phyloP scores from a whole-genome alignment of 2,888 invertebrate genomes.

The Ferdinandea cuprea region DNA sequence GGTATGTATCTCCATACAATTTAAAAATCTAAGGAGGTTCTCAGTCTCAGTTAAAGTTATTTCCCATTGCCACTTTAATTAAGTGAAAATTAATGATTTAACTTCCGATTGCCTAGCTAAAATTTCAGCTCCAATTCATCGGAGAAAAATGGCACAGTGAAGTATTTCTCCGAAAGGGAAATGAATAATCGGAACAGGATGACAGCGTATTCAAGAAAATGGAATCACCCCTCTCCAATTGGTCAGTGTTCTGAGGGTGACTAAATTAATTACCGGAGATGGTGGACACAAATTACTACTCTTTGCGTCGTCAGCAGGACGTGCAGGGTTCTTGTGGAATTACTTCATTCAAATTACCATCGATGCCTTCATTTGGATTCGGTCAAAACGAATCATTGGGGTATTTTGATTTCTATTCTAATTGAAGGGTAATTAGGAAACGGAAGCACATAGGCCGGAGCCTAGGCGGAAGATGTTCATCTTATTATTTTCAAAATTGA shows the following conservation, averaged over 20 bases:
- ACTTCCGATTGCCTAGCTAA: constrained; percentile 19
- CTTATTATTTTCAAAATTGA: constrained; percentile 37
- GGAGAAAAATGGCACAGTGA: neutral
- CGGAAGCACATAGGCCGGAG: constrained; percentile 17
- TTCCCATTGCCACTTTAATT: constrained; percentile 51
- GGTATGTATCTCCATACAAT: neutral
- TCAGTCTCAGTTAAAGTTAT: constrained; percentile 15
- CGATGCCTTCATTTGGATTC: constrained; percentile 38
- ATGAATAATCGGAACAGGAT: constrained; percentile 64
- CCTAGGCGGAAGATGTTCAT: constrained; percentile 5
- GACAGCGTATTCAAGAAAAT: constrained; percentile 54
- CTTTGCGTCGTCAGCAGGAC: neutral
- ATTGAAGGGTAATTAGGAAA: constrained; percentile 45
- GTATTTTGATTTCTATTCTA: constrained; percentile 29
- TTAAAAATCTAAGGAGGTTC: constrained; percentile 2
- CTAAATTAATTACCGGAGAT: constrained; percentile 51
- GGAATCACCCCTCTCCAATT: constrained; percentile 2
- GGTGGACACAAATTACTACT: constrained; percentile 30
- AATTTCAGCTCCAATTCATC: constrained; percentile 9
- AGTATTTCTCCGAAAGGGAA: constrained; percentile 34
- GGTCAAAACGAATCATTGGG: constrained; percentile 12
- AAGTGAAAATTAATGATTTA: constrained; percentile 63
- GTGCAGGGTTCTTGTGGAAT: constrained; percentile 8
- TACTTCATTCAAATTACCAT: constrained; percentile 34
- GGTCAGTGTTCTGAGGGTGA: constrained; percentile 33